Percentiles rank a stretch among this genome's conserved stretches.
Conservation (phyloP, 2,888 invertebrate species). For the Pyrrhosoma nymphula region DNA sequence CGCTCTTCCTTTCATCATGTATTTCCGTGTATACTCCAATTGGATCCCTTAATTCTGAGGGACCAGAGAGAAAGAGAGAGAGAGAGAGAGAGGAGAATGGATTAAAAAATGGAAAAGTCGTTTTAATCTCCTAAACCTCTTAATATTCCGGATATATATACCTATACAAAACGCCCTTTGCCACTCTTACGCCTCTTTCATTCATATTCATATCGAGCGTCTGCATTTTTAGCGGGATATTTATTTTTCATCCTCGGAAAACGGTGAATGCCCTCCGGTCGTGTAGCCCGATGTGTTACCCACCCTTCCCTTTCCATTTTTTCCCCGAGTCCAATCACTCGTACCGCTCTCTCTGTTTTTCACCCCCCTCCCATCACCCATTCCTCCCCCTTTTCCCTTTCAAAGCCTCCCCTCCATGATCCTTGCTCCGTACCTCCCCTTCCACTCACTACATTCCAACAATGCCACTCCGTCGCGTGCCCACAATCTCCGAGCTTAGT, state of each 20-base stretch:
- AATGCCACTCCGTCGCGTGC: not conserved
- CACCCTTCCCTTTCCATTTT: not conserved
- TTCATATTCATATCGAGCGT: not conserved
- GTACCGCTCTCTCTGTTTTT: not conserved
- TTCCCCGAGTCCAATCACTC: not conserved
- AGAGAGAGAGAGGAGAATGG: not conserved
- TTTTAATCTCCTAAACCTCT: slow-evolving; percentile 17
- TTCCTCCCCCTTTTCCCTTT: not conserved
- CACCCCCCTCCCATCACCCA: not conserved
- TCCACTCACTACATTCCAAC: not conserved
- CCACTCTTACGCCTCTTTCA: not conserved
- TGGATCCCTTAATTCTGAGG: not conserved
- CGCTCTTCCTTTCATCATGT: not conserved
- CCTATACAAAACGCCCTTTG: not conserved
- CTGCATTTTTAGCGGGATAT: not conserved
- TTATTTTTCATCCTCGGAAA: slow-evolving; percentile 22
- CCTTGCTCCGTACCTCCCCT: not conserved
- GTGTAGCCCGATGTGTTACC: not conserved
- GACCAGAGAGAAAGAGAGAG: not conserved
- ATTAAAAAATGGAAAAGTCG: not conserved
- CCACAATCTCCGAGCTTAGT: not conserved
- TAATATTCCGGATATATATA: slow-evolving; percentile 38
- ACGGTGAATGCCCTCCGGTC: slow-evolving; percentile 20
- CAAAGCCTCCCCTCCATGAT: not conserved
- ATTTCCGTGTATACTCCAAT: slow-evolving; percentile 2